Evolutionary conservation across 37 sponge, comb jelly and placozoan species (phyloP).

Genomic region (Aphrocallistes beatrix): DNA sequence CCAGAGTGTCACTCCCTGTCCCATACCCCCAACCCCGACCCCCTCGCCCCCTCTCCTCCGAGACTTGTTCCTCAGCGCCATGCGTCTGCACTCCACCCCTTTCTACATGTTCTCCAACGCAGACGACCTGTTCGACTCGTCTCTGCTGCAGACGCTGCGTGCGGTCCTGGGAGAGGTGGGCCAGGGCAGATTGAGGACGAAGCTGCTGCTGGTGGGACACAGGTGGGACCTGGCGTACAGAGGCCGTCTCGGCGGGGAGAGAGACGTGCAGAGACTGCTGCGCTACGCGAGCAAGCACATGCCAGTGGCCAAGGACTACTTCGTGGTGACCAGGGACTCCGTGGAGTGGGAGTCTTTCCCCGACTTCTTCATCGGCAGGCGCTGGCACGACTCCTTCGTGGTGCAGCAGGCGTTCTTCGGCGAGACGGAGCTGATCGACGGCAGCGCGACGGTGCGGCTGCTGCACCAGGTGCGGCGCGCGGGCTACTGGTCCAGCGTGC

Average conservation of each 20-base stretch:
- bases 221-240: neutral
- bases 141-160: neutral
- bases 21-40: neutral
- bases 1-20: neutral
- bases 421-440: neutral
- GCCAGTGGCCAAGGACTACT: neutral
- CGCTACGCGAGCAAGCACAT: neutral
- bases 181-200: neutral
- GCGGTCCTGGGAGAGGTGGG: neutral
- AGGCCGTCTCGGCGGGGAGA: neutral
- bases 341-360: neutral
- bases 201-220: neutral
- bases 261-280: neutral
- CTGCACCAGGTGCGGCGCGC: neutral
- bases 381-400: neutral
- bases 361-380: neutral
- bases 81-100: neutral
- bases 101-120: slow-evolving; percentile 2
- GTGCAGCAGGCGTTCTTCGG: neutral
- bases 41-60: neutral
- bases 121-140: neutral
- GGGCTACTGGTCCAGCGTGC: slow-evolving; percentile 6
- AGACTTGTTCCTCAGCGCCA: neutral
- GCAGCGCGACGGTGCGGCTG: neutral
- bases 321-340: neutral